Percentiles rank a stretch among this genome's conserved stretches.
phyloP scores from a whole-genome alignment of 2,888 invertebrate species.

The Xylota sylvarum region DNA sequence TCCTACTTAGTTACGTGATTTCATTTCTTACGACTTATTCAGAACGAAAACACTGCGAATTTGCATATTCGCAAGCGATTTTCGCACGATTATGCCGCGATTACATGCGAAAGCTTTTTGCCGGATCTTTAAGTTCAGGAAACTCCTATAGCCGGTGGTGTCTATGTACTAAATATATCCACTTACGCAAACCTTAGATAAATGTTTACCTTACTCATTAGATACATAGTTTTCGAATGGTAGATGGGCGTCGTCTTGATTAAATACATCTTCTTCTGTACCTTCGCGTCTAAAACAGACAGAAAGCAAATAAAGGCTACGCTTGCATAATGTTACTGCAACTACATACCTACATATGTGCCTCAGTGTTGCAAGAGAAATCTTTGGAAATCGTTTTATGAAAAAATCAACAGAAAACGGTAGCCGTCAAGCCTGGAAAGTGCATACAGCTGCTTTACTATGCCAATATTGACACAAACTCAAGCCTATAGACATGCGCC shows the following conservation, averaged over 20 bases:
- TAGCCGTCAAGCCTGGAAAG: conserved; percentile 14
- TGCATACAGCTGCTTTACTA: conserved; percentile 19
- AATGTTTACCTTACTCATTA: conserved; percentile 22
- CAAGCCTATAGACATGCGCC: conserved; percentile 14
- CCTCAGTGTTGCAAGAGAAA: conserved; percentile 48
- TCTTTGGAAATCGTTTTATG: conserved; percentile 40
- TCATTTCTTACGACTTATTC: too few species aligned
- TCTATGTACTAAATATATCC: conserved; percentile 11
- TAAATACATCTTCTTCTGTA: not conserved
- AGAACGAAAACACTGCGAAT: not conserved
- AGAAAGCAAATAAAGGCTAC: conserved; percentile 14
- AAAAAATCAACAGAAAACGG: conserved; percentile 19
- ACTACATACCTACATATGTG: not conserved
- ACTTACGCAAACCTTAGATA: conserved; percentile 9
- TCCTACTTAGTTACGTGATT: not conserved
- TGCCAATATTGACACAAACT: conserved; percentile 40
- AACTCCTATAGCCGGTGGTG: not conserved
- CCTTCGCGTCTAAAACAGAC: too few species aligned
- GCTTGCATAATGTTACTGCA: conserved; percentile 38
- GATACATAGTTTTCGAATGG: not conserved
- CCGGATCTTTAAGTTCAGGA: not conserved
- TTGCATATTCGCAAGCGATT: conserved; percentile 7
- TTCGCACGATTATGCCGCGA: not conserved
- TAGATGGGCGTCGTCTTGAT: conserved; percentile 22
- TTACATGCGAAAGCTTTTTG: conserved; percentile 10